phyloP scores from a whole-genome alignment of 2,113 vertebrate genomes.

The Coptodon rendalli region DNA sequence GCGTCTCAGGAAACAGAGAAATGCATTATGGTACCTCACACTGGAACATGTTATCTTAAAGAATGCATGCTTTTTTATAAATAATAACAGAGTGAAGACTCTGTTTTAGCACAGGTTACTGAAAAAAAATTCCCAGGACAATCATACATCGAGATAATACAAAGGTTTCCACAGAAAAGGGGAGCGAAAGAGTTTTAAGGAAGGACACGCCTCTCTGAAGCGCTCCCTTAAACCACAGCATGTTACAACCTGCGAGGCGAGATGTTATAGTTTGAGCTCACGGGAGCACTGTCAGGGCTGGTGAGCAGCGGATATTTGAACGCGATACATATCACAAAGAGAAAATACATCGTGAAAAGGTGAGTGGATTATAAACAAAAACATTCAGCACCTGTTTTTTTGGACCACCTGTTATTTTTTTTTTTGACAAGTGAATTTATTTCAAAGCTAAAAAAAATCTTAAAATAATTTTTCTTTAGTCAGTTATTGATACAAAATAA shows the following conservation, averaged over 20 bases:
- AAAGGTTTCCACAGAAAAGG: background rate
- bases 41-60: background rate
- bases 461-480: background rate
- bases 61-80: background rate
- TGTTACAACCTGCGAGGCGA: constrained; percentile 41
- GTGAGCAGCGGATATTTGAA: background rate
- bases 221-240: background rate
- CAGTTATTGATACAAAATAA: background rate
- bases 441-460: background rate
- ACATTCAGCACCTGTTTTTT: background rate
- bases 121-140: background rate
- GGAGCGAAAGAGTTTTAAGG: background rate
- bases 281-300: background rate
- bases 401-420: background rate
- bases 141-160: background rate
- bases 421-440: background rate
- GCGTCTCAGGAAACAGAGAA: background rate
- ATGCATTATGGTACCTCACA: background rate
- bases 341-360: background rate
- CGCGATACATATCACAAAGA: background rate
- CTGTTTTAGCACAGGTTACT: background rate
- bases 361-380: background rate
- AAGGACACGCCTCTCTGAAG: constrained; percentile 10
- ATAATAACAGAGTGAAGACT: background rate
- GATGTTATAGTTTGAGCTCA: background rate